Base-by-base conservation (phyloP, 1,140 invertebrate species). In the Helicoverpa zea region DNA sequence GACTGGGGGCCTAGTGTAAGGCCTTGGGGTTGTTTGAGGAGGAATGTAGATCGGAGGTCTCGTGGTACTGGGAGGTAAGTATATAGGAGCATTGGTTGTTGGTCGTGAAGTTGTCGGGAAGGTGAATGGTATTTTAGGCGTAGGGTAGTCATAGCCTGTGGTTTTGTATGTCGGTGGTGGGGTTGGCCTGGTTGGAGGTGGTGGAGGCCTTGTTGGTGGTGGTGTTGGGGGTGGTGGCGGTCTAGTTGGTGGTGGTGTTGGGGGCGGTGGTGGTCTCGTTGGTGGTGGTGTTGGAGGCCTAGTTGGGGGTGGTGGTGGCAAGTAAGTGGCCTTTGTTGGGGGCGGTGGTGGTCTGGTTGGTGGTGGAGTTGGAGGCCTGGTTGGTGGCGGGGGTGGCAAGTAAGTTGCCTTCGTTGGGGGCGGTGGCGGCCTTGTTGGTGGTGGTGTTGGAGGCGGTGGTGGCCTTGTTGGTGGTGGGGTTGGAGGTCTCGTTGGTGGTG, bases 71-170 rank as follows among this genome's bases (percentile, higher is more conserved):
- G 80, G 73, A 7, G 79, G 77, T 16, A 14, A n/a, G 61, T 78
- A 52, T 3, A 49, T 59, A 2, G 52, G 43, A 30, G 49, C 9
- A 16, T 47, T 30, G 11, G 64, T 52, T 11, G 49, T 68, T 23
- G 16, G 30, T 47, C 30, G 51, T 47, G 29, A 13, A 47, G 80
- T 81, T 9, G 86, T 87, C 16, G 85, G 87, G 59, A 81, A 81
- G 49, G 86, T 88, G 49, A 89, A 88, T 23, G 84, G 72, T 4
- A 85, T 61, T 47, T 76, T 84, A 11, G 89, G 88, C 18, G 80
- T 83, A 0, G 87, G 84, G 52, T 87, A 87, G 11, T 73, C 70
- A 68, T 87, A 87, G 29, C 86, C 84, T 51, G 85, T 88, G 5
- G 83, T 84, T 79, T 72, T 81, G 18, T 66, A 79, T 16, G 76